Percentiles rank a stretch among this genome's conserved stretches.
phyloP scores from a whole-genome alignment of 23 tunicate species.

The Trididemnum clinides region DNA sequence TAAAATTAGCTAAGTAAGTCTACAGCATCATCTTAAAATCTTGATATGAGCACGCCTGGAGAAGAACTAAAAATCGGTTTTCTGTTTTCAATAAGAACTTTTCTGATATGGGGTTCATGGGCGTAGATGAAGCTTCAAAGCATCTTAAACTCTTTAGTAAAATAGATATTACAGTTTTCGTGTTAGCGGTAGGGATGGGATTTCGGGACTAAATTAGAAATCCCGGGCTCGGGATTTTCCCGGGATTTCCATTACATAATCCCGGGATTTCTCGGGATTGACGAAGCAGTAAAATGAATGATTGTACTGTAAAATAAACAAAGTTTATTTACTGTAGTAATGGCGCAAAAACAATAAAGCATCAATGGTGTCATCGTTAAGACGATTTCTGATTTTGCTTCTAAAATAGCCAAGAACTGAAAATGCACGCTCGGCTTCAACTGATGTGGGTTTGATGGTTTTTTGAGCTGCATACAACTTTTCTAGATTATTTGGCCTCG shows the following conservation, averaged over 20 bases:
- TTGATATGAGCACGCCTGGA: not conserved
- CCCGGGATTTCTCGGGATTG: constrained; percentile 18
- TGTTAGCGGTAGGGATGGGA: not conserved
- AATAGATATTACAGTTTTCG: too few relatives aligned
- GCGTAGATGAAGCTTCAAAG: too few relatives aligned
- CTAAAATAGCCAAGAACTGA: constrained; percentile 11
- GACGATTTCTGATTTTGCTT: constrained; percentile 29
- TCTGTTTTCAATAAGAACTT: too few relatives aligned
- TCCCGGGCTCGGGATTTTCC: constrained; percentile 23
- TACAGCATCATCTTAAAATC: not conserved
- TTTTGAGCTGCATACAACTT: constrained; percentile 29
- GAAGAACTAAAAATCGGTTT: not conserved
- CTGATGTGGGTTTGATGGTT: constrained; percentile 35
- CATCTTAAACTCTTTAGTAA: too few relatives aligned
- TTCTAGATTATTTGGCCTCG: constrained; percentile 7
- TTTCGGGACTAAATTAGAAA: not conserved
- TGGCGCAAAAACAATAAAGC: constrained; percentile 22
- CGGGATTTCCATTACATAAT: constrained; percentile 12
- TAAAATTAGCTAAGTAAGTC: too few relatives aligned
- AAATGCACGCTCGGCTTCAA: constrained; percentile 15
- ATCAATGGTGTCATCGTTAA: constrained; percentile 21
- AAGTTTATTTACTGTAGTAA: constrained; percentile 21
- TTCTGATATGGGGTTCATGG: too few relatives aligned
- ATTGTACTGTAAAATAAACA: constrained; percentile 17
- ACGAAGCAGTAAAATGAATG: not conserved